Base-by-base conservation (phyloP, 2,113 vertebrate genomes). In the Vicugna pacos region DNA sequence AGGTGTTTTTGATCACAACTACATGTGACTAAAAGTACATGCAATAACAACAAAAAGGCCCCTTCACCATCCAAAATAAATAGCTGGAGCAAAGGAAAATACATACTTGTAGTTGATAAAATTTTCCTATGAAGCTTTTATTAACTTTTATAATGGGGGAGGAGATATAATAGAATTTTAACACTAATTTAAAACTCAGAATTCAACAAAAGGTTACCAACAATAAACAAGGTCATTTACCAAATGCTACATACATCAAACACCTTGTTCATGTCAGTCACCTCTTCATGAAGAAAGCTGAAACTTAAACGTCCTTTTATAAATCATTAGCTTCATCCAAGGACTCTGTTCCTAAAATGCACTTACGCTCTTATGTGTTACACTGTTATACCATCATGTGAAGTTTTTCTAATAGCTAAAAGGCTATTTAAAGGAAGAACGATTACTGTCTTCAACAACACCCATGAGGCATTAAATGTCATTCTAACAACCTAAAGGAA, bases 151-250 rank as follows among this genome's bases (percentile, higher is more conserved):
- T 73, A 88, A 95, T 48, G 16, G 7, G 15, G 16, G 46, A 8
- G 19, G 3, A 8, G 13, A 76, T 88, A n/a, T 67, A 86, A 48
- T 2, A 88, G 15, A 86, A 8, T 91, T 65, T 83, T 48, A 80
- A 67, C 35, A 81, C 26, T 73, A 69, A 65, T 93, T 96, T 77
- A 89, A 96, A 95, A 87, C 26, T 52, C 28, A 24, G 95, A 79
- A 84, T 56, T 62, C 77, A 83, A 56, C 11, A 90, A 65, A 93
- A 80, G 32, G 11, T 72, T 91, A 80, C 30, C 60, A 79, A 82
- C 14, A 77, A 54, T 60, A 93, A 92, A 88, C 84, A 16, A 82
- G 60, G 75, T 80, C 30, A 89, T 42, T 24, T 62, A 72, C 17
- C 30, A 89, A 85, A 69, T 48, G n/a, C 28, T 56, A 85, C 46